Evolutionary conservation across 2,888 invertebrate species (phyloP).

Genomic region (Brachynemurus nebulosus): DNA sequence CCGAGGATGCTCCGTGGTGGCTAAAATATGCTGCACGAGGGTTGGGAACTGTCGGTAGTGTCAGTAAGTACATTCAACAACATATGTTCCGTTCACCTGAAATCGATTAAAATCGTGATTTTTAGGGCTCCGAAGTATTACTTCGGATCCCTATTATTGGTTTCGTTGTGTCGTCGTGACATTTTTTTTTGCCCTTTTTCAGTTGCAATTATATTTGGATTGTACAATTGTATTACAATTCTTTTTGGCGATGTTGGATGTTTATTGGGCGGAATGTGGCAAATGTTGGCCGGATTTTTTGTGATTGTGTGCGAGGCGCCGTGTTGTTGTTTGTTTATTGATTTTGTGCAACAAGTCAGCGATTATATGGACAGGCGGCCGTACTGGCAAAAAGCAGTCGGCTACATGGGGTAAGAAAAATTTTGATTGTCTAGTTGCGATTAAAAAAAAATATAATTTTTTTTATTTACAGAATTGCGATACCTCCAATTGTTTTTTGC

Average conservation of each 20-base stretch:
- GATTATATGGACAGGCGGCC: slow-evolving; percentile 72
- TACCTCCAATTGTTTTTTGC: slow-evolving; percentile 70
- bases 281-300: slow-evolving; percentile 79
- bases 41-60: slow-evolving; percentile 70
- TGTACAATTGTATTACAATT: slow-evolving; percentile 58
- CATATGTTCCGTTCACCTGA: too few species aligned
- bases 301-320: slow-evolving; percentile 88
- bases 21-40: slow-evolving; percentile 75
- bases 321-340: slow-evolving; percentile 92
- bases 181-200: too few species aligned
- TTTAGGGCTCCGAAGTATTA: too few species aligned
- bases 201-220: slow-evolving; percentile 77
- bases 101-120: too few species aligned
- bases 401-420: slow-evolving; percentile 67
- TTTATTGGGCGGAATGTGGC: slow-evolving; percentile 67
- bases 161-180: too few species aligned
- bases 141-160: too few species aligned
- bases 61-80: slow-evolving; percentile 71
- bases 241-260: slow-evolving; percentile 46
- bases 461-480: slow-evolving; percentile 47
- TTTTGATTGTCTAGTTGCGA: too few species aligned
- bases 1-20: slow-evolving; percentile 83
- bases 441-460: slow-evolving; percentile 13
- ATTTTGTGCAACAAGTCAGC: slow-evolving; percentile 78
- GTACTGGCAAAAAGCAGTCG: slow-evolving; percentile 76